These are phyloP conservation scores for Clostera curtula DNA, from an alignment of 2,888 invertebrate genomes.

Conservation along the genomic window DNA sequence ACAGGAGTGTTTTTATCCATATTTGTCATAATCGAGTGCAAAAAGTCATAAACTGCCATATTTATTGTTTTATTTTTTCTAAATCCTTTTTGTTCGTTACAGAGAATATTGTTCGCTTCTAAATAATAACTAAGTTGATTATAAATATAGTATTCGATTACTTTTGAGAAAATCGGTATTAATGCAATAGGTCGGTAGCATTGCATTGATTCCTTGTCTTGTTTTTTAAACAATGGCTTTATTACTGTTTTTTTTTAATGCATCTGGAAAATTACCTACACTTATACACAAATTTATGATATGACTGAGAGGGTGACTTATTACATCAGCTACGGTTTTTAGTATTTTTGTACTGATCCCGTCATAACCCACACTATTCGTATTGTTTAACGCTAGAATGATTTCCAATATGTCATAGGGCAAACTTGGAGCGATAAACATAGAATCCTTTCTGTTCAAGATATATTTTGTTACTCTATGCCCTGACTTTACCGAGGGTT, in stretches of 20 bases:
- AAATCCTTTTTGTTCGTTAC: slow-evolving; percentile 1
- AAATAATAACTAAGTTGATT: too few species aligned
- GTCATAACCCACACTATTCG: too few species aligned
- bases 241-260: not conserved
- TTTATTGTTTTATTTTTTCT: not conserved
- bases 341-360: too few species aligned
- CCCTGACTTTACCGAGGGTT: too few species aligned
- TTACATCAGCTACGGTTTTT: not conserved
- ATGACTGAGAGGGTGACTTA: not conserved
- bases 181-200: not conserved
- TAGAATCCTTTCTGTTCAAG: not conserved
- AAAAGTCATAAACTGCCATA: not conserved
- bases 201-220: not conserved
- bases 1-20: too few species aligned
- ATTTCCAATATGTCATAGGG: not conserved
- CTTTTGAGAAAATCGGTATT: not conserved
- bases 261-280: too few species aligned
- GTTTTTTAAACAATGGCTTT: not conserved
- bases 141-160: not conserved
- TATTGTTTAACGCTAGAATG: not conserved
- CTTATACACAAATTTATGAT: not conserved
- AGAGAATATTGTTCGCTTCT: too few species aligned
- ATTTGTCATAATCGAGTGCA: too few species aligned
- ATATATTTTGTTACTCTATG: not conserved
- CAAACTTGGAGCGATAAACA: not conserved